phyloP scores from a whole-genome alignment of 2,888 invertebrate species.

The Cerastoderma edule region DNA sequence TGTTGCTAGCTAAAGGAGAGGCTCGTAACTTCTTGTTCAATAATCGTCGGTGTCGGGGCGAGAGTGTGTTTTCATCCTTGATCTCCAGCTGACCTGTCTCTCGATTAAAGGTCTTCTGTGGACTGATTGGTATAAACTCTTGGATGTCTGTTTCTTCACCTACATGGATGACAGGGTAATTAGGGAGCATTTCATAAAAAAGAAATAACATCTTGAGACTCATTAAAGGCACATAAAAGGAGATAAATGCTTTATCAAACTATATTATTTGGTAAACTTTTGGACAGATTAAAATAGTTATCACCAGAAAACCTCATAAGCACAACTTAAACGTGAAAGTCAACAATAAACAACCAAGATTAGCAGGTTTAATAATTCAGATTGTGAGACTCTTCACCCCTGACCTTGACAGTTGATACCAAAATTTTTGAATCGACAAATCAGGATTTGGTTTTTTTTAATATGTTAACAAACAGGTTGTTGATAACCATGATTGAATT shows the following conservation, averaged over 20 bases:
- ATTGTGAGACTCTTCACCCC: too few species aligned
- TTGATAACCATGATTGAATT: too few species aligned
- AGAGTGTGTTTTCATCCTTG: constrained; percentile 52
- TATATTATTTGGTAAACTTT: background rate
- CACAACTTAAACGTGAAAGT: too few species aligned
- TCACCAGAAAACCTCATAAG: background rate
- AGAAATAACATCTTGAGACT: background rate
- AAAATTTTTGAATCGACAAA: too few species aligned
- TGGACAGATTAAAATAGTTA: background rate
- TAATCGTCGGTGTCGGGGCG: constrained; percentile 52
- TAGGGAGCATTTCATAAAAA: background rate
- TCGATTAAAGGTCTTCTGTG: constrained; percentile 65
- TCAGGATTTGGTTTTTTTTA: too few species aligned
- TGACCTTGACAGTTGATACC: too few species aligned
- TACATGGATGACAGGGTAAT: constrained; percentile 37
- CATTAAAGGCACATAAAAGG: background rate
- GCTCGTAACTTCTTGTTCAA: constrained; percentile 52
- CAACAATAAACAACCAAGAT: too few species aligned
- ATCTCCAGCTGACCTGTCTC: constrained; percentile 69
- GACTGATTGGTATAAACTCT: constrained; percentile 72
- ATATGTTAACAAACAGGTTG: too few species aligned
- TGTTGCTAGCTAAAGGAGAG: constrained; percentile 52
- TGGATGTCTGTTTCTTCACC: constrained; percentile 72
- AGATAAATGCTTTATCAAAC: background rate
- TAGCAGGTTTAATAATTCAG: too few species aligned